phyloP scores from a whole-genome alignment of 2,113 vertebrate species.

The Catharus bicknelli region DNA sequence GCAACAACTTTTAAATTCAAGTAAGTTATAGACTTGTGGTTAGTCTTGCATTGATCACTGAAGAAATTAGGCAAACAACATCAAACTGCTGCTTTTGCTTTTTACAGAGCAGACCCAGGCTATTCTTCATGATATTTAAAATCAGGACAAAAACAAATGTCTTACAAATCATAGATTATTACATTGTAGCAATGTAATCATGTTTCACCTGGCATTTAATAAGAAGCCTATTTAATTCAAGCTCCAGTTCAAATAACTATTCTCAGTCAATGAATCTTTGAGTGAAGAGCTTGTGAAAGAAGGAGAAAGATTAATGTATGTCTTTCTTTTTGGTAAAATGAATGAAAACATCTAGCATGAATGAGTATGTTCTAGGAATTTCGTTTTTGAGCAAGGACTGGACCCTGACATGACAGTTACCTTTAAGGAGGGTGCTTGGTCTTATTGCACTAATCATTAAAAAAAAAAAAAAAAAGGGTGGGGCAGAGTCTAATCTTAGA shows the following conservation, averaged over 20 bases:
- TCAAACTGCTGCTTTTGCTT: not conserved
- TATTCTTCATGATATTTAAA: not conserved
- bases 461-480: not conserved
- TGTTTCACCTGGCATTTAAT: not conserved
- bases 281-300: not conserved
- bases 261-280: not conserved
- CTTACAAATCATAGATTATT: not conserved
- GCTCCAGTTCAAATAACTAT: not conserved
- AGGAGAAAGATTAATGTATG: not conserved
- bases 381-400: not conserved
- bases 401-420: not conserved
- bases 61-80: not conserved
- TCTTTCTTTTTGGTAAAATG: not conserved
- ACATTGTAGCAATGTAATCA: not conserved
- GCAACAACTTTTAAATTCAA: not conserved
- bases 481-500: not conserved
- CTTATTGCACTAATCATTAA: not conserved
- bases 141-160: not conserved
- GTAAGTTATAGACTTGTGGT: not conserved
- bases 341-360: not conserved
- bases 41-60: not conserved
- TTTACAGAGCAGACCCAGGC: not conserved
- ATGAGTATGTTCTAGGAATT: not conserved
- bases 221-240: not conserved
- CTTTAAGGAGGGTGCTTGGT: not conserved